phyloP scores from a whole-genome alignment of 2,113 vertebrate genomes.

The Cyanistes caeruleus region DNA sequence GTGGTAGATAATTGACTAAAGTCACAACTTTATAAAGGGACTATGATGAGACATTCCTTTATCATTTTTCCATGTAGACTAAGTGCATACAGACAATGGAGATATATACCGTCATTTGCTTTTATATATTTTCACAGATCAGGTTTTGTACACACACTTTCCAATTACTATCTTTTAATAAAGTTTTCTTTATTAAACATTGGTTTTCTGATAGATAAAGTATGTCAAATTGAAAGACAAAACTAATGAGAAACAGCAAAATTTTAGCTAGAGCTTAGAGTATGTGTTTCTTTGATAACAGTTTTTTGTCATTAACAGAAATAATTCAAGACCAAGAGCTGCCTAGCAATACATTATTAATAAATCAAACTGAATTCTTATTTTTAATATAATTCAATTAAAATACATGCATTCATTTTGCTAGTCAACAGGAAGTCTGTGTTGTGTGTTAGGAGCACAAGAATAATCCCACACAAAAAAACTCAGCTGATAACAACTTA shows the following conservation, averaged over 20 bases:
- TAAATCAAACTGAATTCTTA: background rate
- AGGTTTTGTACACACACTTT: background rate
- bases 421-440: background rate
- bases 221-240: background rate
- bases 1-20: background rate
- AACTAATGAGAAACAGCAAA: background rate
- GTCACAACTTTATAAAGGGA: background rate
- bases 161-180: background rate
- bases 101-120: background rate
- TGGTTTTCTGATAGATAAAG: background rate
- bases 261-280: background rate
- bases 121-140: constrained; percentile 27
- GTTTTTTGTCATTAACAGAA: background rate
- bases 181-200: background rate
- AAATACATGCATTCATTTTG: background rate
- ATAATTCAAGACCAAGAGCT: background rate
- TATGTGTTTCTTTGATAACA: background rate
- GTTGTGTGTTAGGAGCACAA: background rate
- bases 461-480: background rate
- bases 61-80: background rate
- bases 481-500: background rate
- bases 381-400: background rate
- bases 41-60: background rate
- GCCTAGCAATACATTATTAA: background rate
- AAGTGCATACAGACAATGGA: background rate